Percentiles rank a stretch among this genome's conserved stretches.
phyloP scores from a whole-genome alignment of 2,797 vertebrate species.

The Peromyscus attwateri region DNA sequence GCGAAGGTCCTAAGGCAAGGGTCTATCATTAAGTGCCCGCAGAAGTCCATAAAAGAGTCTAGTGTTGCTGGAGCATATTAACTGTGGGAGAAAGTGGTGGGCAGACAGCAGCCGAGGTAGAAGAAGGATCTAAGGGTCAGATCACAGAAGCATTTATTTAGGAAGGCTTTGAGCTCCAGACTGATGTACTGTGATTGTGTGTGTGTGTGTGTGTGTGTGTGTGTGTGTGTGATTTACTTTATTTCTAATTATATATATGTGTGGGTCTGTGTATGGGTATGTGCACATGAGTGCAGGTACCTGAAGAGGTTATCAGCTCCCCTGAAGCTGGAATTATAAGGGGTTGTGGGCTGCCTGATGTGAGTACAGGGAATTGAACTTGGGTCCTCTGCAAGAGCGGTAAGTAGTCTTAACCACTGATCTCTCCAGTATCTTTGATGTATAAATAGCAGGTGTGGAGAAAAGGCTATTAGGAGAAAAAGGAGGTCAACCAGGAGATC shows the following conservation, averaged over 20 bases:
- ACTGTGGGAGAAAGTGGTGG: neutral
- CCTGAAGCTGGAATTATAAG: neutral
- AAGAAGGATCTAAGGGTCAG: neutral
- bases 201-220: slow-evolving; percentile 9
- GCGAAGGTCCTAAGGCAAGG: neutral
- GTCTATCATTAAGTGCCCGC: neutral
- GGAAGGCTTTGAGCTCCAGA: neutral
- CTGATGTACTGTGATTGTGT: neutral
- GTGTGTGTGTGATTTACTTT: neutral
- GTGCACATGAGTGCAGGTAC: neutral
- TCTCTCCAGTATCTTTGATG: neutral
- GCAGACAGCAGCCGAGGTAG: neutral
- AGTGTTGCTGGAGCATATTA: neutral
- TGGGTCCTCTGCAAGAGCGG: neutral
- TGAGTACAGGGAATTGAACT: neutral
- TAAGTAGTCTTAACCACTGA: neutral
- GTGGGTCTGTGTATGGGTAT: neutral
- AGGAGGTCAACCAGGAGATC: neutral
- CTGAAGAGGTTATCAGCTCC: neutral
- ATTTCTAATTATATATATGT: neutral
- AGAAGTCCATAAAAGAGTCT: neutral
- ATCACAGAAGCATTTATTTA: neutral
- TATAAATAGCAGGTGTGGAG: neutral
- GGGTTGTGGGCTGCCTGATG: too few relatives aligned
- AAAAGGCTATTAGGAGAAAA: neutral